These are phyloP conservation scores for Taphrorychus bicolor DNA, from an alignment of 2,888 invertebrate species.

Conservation along the genomic window DNA sequence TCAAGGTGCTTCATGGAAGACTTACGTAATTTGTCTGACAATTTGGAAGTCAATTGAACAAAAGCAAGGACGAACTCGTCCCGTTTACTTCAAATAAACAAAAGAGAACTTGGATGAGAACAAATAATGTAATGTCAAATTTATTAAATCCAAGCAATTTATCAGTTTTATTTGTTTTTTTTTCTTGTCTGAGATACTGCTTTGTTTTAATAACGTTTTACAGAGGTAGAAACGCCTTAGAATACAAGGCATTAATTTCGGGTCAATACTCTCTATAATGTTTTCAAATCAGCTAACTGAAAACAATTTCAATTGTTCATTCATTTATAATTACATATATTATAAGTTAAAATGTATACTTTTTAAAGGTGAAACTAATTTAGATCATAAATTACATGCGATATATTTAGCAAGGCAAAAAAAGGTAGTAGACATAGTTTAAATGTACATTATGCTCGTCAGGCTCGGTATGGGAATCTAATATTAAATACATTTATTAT, in stretches of 20 bases:
- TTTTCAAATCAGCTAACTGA: background rate
- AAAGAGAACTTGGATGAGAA: background rate
- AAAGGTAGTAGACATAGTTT: background rate
- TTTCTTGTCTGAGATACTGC: no score
- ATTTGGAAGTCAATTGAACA: constrained; percentile 16
- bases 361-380: background rate
- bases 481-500: no score
- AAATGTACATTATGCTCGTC: background rate
- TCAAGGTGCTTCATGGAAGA: background rate
- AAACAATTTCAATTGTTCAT: background rate
- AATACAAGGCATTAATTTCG: background rate
- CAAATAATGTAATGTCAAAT: background rate
- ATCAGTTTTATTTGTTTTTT: background rate
- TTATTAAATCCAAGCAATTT: no score
- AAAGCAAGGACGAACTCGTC: constrained; percentile 2
- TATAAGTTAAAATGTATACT: background rate
- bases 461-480: background rate
- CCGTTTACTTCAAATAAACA: background rate
- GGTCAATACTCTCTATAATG: background rate
- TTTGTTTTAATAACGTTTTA: no score
- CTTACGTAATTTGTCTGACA: constrained; percentile 25
- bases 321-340: background rate
- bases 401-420: background rate
- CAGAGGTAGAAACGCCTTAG: no score
- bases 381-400: background rate